Conservation (phyloP, 1,140 invertebrate species). For the Atta texana region DNA sequence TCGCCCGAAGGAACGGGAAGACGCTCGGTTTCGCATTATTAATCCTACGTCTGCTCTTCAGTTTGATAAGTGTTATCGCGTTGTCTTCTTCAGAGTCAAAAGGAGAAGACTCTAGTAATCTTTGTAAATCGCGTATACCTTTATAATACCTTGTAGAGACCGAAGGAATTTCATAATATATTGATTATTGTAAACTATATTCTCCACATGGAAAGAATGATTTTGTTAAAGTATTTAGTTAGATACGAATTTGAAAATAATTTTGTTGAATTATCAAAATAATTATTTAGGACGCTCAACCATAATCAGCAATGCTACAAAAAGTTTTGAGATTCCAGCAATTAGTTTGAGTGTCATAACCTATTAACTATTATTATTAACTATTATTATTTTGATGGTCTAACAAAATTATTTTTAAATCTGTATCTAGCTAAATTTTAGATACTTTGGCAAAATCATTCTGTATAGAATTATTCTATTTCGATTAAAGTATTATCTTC, state of each 20-base stretch:
- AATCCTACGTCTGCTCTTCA: conserved; percentile 23
- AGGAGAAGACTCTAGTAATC: background rate
- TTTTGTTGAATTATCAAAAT: too few species aligned
- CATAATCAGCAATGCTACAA: too few species aligned
- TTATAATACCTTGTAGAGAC: background rate
- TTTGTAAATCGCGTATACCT: conserved; percentile 2
- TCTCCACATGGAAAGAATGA: background rate
- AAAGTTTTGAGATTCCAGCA: too few species aligned
- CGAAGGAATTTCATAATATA: background rate
- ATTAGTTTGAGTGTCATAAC: too few species aligned
- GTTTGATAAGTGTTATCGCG: conserved; percentile 43
- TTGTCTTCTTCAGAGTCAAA: background rate
- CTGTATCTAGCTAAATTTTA: too few species aligned
- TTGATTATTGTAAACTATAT: background rate
- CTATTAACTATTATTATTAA: too few species aligned
- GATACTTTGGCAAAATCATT: too few species aligned
- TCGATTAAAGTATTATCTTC: background rate
- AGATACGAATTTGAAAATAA: too few species aligned
- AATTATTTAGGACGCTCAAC: too few species aligned
- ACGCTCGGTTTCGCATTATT: conserved; percentile 57
- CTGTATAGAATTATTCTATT: background rate
- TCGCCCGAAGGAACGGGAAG: conserved; percentile 13
- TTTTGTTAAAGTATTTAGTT: too few species aligned
- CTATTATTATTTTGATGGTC: too few species aligned
- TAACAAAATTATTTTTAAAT: too few species aligned